These are phyloP conservation scores for Turritopsis rubra DNA, from an alignment of 30 jellyfish, hydroid and myxozoan genomes.

Conservation along the genomic window DNA sequence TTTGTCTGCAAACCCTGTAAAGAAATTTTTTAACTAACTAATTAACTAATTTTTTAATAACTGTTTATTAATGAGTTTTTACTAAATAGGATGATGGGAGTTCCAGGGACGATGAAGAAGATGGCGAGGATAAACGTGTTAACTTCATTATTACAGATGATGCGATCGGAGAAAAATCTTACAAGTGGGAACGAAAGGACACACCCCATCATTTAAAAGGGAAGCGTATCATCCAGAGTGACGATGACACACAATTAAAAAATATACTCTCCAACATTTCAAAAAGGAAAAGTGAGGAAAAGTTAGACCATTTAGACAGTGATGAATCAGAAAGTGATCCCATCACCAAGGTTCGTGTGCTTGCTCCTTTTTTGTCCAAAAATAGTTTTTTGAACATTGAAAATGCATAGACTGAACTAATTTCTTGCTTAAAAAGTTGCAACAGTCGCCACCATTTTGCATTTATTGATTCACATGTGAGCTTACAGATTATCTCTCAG, in stretches of 20 bases:
- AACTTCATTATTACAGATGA: slow-evolving; percentile 2
- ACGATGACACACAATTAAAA: slow-evolving; percentile 44
- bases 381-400: too few species aligned
- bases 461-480: too few species aligned
- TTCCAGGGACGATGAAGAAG: slow-evolving; percentile 24
- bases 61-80: too few species aligned
- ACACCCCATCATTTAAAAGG: slow-evolving; percentile 92
- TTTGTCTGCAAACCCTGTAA: too few species aligned
- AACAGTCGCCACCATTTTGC: too few species aligned
- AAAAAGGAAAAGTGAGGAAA: slow-evolving; percentile 30
- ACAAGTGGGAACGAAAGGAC: slow-evolving; percentile 63
- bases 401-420: too few species aligned
- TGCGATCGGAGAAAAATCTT: slow-evolving; percentile 6
- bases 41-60: too few species aligned
- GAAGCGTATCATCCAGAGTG: slow-evolving; percentile 74
- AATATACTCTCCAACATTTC: slow-evolving; percentile 53
- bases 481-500: too few species aligned
- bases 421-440: too few species aligned
- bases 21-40: too few species aligned
- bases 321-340: slow-evolving; percentile 19
- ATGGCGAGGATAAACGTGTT: slow-evolving; percentile 10
- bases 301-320: slow-evolving; percentile 1
- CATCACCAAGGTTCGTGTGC: neutral
- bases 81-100: neutral
- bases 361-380: too few species aligned